A percentile compares a stretch with the other conserved stretches of the same genome.
These are phyloP conservation scores for Trachelipus rathkii DNA, from an alignment of 1,140 invertebrate genomes.

Conservation along the genomic window DNA sequence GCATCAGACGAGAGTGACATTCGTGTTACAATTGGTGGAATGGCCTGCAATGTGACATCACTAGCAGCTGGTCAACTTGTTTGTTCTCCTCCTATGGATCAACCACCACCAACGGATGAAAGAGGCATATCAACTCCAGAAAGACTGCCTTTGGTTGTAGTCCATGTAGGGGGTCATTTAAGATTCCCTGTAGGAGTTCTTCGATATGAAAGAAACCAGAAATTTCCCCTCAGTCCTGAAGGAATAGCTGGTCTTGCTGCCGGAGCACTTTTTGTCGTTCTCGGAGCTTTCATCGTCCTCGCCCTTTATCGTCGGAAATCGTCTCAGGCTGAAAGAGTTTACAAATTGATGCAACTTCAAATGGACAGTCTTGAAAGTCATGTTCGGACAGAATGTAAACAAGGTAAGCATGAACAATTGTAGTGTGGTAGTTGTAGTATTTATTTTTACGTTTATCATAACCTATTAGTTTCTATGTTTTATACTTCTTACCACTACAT, in stretches of 20 bases:
- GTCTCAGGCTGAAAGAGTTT: constrained; percentile 90
- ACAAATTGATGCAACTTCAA: constrained; percentile 96
- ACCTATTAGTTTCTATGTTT: too few species aligned
- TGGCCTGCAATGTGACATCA: constrained; percentile 87
- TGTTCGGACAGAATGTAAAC: constrained; percentile 93
- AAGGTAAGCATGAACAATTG: constrained; percentile 66
- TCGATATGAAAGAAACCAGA: constrained; percentile 53
- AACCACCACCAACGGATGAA: constrained; percentile 84
- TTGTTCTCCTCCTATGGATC: constrained; percentile 80
- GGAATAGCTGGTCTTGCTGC: constrained; percentile 78
- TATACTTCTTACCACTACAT: too few species aligned
- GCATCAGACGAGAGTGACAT: constrained; percentile 90
- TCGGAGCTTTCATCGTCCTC: constrained; percentile 78
- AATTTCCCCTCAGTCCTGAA: constrained; percentile 78
- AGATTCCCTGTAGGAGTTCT: constrained; percentile 70
- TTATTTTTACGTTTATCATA: too few species aligned
- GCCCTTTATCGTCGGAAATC: constrained; percentile 85
- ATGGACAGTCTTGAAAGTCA: constrained; percentile 99
- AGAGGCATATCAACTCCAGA: constrained; percentile 68
- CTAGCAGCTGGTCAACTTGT: constrained; percentile 80
- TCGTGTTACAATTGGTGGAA: constrained; percentile 82
- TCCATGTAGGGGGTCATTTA: constrained; percentile 82
- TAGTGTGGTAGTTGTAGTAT: too few species aligned
- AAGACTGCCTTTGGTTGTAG: constrained; percentile 80
- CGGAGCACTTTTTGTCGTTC: constrained; percentile 73